Evolutionary conservation across 2,888 invertebrate species (phyloP), one percentile per base, ranked within the genome.

Genomic region (Antheraea assamensis): DNA sequence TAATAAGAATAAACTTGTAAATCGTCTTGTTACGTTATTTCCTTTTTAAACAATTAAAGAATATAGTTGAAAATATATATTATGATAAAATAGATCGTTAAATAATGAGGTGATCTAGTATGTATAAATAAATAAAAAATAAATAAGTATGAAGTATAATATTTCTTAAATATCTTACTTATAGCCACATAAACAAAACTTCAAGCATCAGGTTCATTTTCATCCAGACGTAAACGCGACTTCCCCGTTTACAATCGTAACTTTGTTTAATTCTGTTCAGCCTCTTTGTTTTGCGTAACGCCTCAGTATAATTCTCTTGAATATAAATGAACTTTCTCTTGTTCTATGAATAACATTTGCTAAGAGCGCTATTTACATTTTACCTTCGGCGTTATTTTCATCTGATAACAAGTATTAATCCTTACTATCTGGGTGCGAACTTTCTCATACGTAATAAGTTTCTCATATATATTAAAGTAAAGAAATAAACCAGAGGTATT

Each of bases 291-390:
- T 87, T 84, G 83, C 82, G 82, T 85, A 83, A 86, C 84, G 82
- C 83, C 85, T 79, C 83, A 80, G 81, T 84, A 86, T 90, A 88
- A 90, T 91, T 88, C 88, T 80, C 81, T 87, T 89, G 90, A 89
- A 91, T 91, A 89, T 90, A 91, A 90, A 92, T 90, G 87, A 90
- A 88, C 85, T 85, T 89, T 83, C 85, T 85, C 88, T 85, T 87
- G 82, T 88, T 89, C 90, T 87, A 90, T 90, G 90, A 90, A 92
- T 92, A 92, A 91, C 87, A 91, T 91, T 91, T 88, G 79, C 87
- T 87, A 85, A 87, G 85, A 89, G 83, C 81, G 76, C 85, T 85
- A 91, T 90, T 90, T 91, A 87, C 88, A 90, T 90, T 81, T 88
- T 83, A 81, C 81, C 81, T 81, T 79, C 78, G 82, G 82, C 83